These are phyloP conservation scores for Lithophane leautieri DNA, from an alignment of 2,888 invertebrate genomes.

Conservation along the genomic window DNA sequence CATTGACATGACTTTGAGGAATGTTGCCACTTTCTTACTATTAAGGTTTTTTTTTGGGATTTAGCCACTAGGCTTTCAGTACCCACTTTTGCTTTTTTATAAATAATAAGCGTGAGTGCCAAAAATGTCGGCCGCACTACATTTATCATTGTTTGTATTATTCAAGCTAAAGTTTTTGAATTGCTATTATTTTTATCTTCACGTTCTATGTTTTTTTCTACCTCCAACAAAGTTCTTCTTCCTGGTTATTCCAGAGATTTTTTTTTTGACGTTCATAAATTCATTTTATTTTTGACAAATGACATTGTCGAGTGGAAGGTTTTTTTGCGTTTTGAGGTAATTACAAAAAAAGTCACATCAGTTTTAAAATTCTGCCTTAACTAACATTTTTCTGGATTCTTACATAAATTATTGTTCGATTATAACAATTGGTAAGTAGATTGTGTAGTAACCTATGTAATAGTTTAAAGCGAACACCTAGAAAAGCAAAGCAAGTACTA, in stretches of 20 bases:
- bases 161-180: not conserved
- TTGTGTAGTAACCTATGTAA: constrained; percentile 3
- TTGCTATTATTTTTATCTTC: not conserved
- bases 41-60: not conserved
- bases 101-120: not conserved
- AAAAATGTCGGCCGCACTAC: not conserved
- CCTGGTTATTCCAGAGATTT: constrained; percentile 23
- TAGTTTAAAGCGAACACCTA: not conserved
- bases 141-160: not conserved
- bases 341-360: constrained; percentile 60
- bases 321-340: constrained; percentile 56
- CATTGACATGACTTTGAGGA: not conserved
- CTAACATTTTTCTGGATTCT: constrained; percentile 42
- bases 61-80: not conserved
- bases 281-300: constrained; percentile 47
- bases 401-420: constrained; percentile 59
- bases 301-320: constrained; percentile 40
- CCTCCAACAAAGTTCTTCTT: not conserved
- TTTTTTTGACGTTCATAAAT: not conserved
- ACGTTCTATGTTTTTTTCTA: not conserved
- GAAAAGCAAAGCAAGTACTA: constrained; percentile 9
- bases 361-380: constrained; percentile 44
- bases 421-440: constrained; percentile 47
- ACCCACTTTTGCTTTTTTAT: not conserved
- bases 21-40: constrained; percentile 10